These are phyloP conservation scores for Steinernema carpocapsae DNA, from an alignment of 2,888 invertebrate genomes.

Conservation along the genomic window DNA sequence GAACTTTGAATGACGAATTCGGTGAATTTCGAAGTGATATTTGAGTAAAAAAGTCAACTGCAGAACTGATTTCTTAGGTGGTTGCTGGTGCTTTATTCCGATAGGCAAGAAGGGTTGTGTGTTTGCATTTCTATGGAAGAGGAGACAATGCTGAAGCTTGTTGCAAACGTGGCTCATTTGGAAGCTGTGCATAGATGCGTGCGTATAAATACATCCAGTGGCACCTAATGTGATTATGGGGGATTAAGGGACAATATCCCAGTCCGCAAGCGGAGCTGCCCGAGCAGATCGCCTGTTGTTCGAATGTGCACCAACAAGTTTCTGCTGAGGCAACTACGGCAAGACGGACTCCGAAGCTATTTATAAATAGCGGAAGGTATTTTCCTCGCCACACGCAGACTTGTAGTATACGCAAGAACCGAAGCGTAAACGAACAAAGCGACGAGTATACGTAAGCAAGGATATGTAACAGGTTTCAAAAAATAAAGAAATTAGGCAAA, in stretches of 20 bases:
- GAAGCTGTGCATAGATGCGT: conserved; percentile 18
- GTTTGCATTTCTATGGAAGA: neutral
- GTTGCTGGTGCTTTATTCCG: neutral
- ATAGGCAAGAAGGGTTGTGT: neutral
- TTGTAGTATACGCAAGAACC: neutral
- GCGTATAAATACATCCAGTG: conserved; percentile 16
- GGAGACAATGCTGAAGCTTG: neutral
- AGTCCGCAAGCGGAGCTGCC: conserved; percentile 1
- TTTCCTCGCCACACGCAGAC: neutral
- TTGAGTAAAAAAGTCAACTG: neutral
- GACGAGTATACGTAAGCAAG: conserved; percentile 31
- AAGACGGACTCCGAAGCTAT: neutral
- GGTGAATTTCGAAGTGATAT: neutral
- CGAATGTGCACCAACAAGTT: neutral
- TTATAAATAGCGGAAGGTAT: neutral
- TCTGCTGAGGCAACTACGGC: neutral
- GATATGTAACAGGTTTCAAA: conserved; percentile 16
- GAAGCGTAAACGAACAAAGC: conserved; percentile 29
- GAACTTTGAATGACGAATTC: conserved; percentile 6
- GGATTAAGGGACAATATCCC: neutral
- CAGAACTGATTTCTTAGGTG: neutral
- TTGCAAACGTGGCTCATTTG: conserved; percentile 27
- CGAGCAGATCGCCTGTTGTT: neutral
- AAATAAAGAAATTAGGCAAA: conserved; percentile 28
- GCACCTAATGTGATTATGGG: neutral